Evolutionary conservation across 2,888 invertebrate genomes (phyloP).

Genomic region (Apodemia hepburni): DNA sequence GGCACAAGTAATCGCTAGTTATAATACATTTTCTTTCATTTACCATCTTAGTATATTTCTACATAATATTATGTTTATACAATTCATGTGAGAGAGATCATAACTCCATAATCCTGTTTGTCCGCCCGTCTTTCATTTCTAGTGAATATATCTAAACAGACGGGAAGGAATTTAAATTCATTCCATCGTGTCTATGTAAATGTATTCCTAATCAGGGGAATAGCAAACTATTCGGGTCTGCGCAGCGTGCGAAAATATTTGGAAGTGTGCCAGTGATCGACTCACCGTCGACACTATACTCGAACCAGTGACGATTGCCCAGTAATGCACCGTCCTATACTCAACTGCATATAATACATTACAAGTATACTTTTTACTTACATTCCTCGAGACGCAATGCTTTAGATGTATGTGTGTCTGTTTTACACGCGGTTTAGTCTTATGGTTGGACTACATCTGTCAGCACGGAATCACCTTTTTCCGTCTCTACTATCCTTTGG

Average conservation of each 20-base stretch:
- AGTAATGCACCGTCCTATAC: conserved; percentile 49
- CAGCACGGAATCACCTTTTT: too few relatives aligned
- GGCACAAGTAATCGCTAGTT: too few relatives aligned
- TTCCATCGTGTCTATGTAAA: conserved; percentile 37
- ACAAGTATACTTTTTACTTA: background rate
- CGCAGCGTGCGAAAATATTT: conserved; percentile 68
- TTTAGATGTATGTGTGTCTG: background rate
- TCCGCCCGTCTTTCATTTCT: background rate
- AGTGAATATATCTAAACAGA: background rate
- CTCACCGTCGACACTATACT: conserved; percentile 46
- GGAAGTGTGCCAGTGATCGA: conserved; percentile 61
- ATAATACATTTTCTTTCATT: too few relatives aligned
- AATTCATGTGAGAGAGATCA: too few relatives aligned
- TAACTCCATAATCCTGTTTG: background rate
- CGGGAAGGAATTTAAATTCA: conserved; percentile 13
- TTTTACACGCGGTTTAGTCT: too few relatives aligned
- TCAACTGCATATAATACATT: conserved; percentile 18
- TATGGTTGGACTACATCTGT: too few relatives aligned
- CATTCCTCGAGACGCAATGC: background rate
- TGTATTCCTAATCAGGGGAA: conserved; percentile 70
- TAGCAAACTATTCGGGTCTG: conserved; percentile 65
- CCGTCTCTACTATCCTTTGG: too few relatives aligned
- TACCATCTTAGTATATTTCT: too few relatives aligned
- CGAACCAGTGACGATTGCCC: conserved; percentile 49
- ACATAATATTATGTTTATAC: too few relatives aligned